Evolutionary conservation across 1,140 invertebrate genomes (phyloP), one percentile per base, ranked within the genome.

Genomic region (Hesperophylax magnus): DNA sequence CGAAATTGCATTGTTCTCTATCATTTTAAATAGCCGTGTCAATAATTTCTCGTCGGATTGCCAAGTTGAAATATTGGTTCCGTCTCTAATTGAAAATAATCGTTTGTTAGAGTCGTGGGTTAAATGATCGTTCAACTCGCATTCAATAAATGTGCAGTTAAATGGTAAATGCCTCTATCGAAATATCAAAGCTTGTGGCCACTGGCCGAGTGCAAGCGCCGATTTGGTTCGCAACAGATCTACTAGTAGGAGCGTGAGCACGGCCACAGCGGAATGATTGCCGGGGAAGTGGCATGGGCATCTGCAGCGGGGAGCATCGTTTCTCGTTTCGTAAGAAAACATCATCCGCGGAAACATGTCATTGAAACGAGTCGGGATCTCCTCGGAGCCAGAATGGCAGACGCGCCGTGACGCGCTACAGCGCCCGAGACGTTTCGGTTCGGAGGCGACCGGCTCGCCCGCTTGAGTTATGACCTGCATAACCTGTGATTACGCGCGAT

Each of bases 401-500:
- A 60, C 20, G 24, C 58, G 58, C 47, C 69, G 34, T 39, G 47
- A 17, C 39, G 31, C 47, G 18, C 47, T n/a, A 27, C 34, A 61
- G 65, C 15, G 34, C 17, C 27, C 24, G 52, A 31, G 63, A 60
- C 78, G 78, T 82, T 82, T 71, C 39, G 47, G 58, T 27, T n/a
- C 61, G 27, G 77, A 47, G 47, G 65, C 15, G 71, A 58, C 72
- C 72, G 27, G 75, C 18, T 31, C 61, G 60, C 54, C 61, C 61
- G 78, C 53, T 79, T 84, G 83, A 84, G 83, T 84, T 84, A 84
- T 84, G 83, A 81, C 81, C 81, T 65, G 24, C 24, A 67, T 47
- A 84, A 75, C 75, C 83, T 84, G 81, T 84, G 83, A 82, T 84
- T 84, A 84, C 81, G 83, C 75, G 78, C 83, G 83, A 84, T 84